These are phyloP conservation scores for Rhopalosiphum padi DNA, from an alignment of 1,140 invertebrate genomes.

Conservation along the genomic window DNA sequence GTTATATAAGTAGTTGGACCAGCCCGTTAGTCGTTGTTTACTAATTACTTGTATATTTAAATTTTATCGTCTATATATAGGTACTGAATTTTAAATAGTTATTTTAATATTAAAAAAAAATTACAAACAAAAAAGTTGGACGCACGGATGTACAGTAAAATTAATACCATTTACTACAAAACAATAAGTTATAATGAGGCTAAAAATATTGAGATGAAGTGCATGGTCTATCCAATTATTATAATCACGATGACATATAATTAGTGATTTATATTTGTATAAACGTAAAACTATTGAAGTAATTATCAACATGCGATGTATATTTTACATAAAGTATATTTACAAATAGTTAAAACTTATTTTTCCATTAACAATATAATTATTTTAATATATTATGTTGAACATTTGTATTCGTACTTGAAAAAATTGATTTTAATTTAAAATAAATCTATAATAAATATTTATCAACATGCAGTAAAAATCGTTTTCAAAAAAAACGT, in stretches of 20 bases:
- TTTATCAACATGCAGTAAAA: neutral
- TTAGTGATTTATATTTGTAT: neutral
- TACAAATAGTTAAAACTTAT: neutral
- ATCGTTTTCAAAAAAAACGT: neutral
- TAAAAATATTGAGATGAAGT: neutral
- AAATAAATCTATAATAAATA: neutral
- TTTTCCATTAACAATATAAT: slow-evolving; percentile 3
- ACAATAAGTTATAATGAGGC: neutral
- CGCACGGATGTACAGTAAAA: neutral
- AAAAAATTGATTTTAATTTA: neutral
- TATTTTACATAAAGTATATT: neutral
- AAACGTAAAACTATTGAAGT: neutral
- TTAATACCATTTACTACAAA: neutral
- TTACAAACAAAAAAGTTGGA: neutral
- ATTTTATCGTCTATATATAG: neutral
- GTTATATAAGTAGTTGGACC: neutral
- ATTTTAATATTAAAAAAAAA: neutral
- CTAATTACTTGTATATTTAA: neutral
- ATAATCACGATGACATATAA: neutral
- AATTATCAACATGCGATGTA: neutral
- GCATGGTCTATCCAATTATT: neutral
- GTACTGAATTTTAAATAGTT: neutral
- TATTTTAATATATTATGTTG: neutral
- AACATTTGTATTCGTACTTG: neutral
- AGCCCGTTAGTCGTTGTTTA: neutral